Conservation (phyloP, 1,140 invertebrate species). For the Cydia amplana region DNA sequence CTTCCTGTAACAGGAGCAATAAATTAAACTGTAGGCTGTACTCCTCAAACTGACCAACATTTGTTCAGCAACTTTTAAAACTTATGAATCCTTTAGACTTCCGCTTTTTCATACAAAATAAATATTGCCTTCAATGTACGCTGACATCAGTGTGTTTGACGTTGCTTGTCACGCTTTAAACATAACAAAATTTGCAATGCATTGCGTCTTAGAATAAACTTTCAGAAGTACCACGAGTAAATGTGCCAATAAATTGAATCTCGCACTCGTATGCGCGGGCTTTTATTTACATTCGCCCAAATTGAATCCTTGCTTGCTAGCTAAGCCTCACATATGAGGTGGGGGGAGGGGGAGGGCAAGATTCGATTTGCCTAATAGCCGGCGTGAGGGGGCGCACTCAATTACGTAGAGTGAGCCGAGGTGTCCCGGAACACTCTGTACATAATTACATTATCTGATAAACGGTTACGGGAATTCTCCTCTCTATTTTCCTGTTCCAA, state of each 20-base stretch:
- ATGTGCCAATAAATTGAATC: constrained; percentile 41
- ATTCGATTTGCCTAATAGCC: constrained; percentile 78
- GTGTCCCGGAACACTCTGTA: constrained; percentile 71
- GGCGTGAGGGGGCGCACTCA: constrained; percentile 67
- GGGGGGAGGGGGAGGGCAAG: constrained; percentile 48
- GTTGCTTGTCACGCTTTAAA: too few relatives aligned
- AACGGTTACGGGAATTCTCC: constrained; percentile 49
- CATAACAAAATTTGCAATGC: too few relatives aligned
- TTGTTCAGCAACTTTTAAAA: too few relatives aligned
- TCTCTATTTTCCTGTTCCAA: constrained; percentile 15
- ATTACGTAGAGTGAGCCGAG: constrained; percentile 73
- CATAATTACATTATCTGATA: constrained; percentile 78
- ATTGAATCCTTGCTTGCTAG: constrained; percentile 69
- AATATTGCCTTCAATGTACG: too few relatives aligned
- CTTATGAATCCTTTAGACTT: too few relatives aligned
- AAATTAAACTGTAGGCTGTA: too few relatives aligned
- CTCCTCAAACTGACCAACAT: too few relatives aligned
- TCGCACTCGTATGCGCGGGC: constrained; percentile 40
- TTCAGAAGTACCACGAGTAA: constrained; percentile 10
- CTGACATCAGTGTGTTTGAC: too few relatives aligned
- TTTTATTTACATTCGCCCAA: constrained; percentile 74
- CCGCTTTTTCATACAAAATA: too few relatives aligned
- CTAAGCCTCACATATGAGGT: constrained; percentile 64
- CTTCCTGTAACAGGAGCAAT: too few relatives aligned
- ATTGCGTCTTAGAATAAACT: too few relatives aligned